A percentile compares a stretch with the other conserved stretches of the same genome.
Conservation (phyloP, 2,888 invertebrate genomes). For the Zaprionus obscuricornis region DNA sequence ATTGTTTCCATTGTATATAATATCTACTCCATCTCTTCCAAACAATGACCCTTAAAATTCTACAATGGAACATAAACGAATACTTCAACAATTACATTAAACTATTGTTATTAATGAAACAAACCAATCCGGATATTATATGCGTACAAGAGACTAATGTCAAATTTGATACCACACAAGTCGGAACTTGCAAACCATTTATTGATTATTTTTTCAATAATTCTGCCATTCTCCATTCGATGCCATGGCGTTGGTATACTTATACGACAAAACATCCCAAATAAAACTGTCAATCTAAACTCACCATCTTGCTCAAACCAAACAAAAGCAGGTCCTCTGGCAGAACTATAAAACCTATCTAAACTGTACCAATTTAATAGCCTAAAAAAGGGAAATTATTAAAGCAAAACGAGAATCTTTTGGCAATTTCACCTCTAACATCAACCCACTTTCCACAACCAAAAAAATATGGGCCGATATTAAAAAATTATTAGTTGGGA, state of each 20-base stretch:
- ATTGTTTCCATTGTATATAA: no score
- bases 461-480: slow-evolving; percentile 14
- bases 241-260: slow-evolving; percentile 13
- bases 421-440: slow-evolving; percentile 8
- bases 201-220: slow-evolving; percentile 10
- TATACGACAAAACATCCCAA: slow-evolving; percentile 12
- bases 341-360: slow-evolving; percentile 13
- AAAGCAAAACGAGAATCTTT: slow-evolving; percentile 6
- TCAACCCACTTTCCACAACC: slow-evolving; percentile 7
- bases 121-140: slow-evolving; percentile 15
- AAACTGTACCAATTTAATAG: slow-evolving; percentile 3
- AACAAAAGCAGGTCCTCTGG: slow-evolving; percentile 22
- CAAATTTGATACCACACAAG: background rate
- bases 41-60: slow-evolving; percentile 5
- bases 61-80: slow-evolving; percentile 18
- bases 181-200: slow-evolving; percentile 4
- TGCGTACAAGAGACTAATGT: slow-evolving; percentile 15
- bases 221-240: slow-evolving; percentile 4
- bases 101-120: slow-evolving; percentile 12
- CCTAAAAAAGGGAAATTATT: slow-evolving; percentile 6
- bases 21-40: no score
- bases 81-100: slow-evolving; percentile 15
- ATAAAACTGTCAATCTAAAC: slow-evolving; percentile 7
- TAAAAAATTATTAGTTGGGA: slow-evolving; percentile 7
- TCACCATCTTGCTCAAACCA: slow-evolving; percentile 12